Percentiles rank a stretch among this genome's conserved stretches.
Evolutionary conservation across 2,888 invertebrate genomes (phyloP).

Genomic region (Leptopilina syphax): DNA sequence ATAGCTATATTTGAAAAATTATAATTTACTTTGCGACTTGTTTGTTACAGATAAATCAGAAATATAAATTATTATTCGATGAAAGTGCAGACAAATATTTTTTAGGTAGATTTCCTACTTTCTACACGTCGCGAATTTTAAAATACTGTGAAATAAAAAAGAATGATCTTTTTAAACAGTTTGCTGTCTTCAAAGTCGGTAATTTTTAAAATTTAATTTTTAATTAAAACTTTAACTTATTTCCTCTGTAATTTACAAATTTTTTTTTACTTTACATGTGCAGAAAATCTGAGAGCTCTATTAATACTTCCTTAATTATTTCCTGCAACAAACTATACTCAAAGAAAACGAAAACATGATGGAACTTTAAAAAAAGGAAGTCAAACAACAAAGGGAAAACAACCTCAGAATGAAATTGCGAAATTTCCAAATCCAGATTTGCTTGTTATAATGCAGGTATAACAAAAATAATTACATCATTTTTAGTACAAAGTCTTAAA

Average conservation of each 20-base stretch:
- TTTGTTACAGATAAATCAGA: constrained; percentile 6
- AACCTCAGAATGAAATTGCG: not conserved
- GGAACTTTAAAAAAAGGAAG: too few species aligned
- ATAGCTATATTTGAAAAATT: not conserved
- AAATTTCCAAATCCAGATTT: constrained; percentile 3
- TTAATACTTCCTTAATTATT: not conserved
- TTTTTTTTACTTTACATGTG: not conserved
- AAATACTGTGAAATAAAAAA: constrained; percentile 8
- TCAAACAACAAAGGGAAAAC: too few species aligned
- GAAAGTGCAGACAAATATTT: not conserved
- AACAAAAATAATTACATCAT: too few species aligned
- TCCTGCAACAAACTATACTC: too few species aligned
- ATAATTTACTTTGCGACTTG: not conserved
- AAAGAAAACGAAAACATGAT: too few species aligned
- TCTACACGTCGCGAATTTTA: not conserved
- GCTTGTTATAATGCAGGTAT: not conserved
- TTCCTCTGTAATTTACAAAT: not conserved
- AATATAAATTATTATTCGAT: constrained; percentile 2
- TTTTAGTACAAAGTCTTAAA: too few species aligned
- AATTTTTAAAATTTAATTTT: not conserved
- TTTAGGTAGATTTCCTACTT: not conserved
- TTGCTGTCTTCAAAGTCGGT: not conserved
- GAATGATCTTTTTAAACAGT: not conserved
- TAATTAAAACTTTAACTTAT: not conserved
- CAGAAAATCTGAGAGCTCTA: not conserved